Conservation (phyloP, 92 coral and sea anemone species). For the Montipora capitata region DNA sequence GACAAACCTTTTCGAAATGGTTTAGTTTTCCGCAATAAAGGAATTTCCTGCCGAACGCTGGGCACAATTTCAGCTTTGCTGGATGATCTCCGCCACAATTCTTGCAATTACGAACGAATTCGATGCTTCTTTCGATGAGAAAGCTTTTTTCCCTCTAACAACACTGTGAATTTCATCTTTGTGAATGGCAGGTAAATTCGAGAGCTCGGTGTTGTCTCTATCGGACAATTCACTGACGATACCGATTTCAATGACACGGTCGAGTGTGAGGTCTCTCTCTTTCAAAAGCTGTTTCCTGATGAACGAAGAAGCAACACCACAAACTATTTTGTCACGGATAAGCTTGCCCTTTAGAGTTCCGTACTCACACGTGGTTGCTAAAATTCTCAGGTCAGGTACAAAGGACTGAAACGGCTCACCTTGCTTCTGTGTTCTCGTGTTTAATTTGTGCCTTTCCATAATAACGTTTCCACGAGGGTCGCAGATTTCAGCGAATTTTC, state of each 20-base stretch:
- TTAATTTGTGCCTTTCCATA: too few relatives aligned
- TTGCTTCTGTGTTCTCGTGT: too few relatives aligned
- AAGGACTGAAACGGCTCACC: slow-evolving; percentile 20
- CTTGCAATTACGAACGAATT: slow-evolving; percentile 31
- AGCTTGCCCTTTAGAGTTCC: slow-evolving; percentile 56
- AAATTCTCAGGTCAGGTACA: slow-evolving; percentile 42
- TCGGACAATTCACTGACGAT: slow-evolving; percentile 39
- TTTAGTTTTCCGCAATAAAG: background rate
- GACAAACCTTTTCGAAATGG: background rate
- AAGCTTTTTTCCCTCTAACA: background rate
- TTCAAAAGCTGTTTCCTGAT: slow-evolving; percentile 43
- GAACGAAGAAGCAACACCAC: slow-evolving; percentile 30
- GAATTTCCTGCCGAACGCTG: slow-evolving; percentile 47
- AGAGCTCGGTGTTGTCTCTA: slow-evolving; percentile 22
- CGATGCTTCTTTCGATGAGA: slow-evolving; percentile 13
- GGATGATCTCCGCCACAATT: slow-evolving; percentile 48
- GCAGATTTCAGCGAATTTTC: slow-evolving; percentile 49
- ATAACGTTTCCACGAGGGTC: slow-evolving; percentile 59
- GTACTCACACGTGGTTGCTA: slow-evolving; percentile 41
- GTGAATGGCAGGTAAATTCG: background rate
- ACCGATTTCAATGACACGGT: slow-evolving; percentile 52
- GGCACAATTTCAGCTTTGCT: slow-evolving; percentile 45
- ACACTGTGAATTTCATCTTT: slow-evolving; percentile 22
- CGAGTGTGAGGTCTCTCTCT: slow-evolving; percentile 48
- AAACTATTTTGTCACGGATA: slow-evolving; percentile 43